Base-by-base conservation (phyloP, 2,113 vertebrate genomes). In the Microcebus ravelobensis region DNA sequence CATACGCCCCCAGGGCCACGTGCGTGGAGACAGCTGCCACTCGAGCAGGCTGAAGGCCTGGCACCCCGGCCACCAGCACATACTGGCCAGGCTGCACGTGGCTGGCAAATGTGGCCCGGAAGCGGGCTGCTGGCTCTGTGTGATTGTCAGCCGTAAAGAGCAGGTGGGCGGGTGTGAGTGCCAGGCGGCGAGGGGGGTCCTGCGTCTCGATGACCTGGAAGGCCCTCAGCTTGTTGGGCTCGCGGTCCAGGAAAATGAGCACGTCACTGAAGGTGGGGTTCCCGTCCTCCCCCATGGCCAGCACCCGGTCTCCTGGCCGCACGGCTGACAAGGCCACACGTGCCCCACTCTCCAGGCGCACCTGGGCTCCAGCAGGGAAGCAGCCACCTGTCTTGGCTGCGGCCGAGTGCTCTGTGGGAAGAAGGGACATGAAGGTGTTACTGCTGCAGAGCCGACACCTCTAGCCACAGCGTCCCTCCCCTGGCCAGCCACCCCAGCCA, bases 351-450 rank as follows among this genome's bases (percentile, higher is more conserved):
- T 99, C 98, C 73, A 99, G 97, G 25, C 97, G 98, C 7, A 99
- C 99, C 97, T 98, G 98, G 0, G 99, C 99, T 84, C 98, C 96
- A 8, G 99, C 99, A 0, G 99, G 99, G 96, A 99, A 99, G 98
- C 99, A 99, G 93, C 99, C 99, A 0, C 99, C 99, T 0, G 99
- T 99, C 98, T 99, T 99, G 31, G 99, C 99, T 13, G 99, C 99
- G 0, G 99, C 99, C 0, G 99, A 99, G 97, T 99, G 99, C 94
- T 99, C 99, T 99, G 98, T 94, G 8, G 68, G 55, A 92, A 97
- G 85, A 97, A 91, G 76, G 90, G 92, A 98, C 85, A 97, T 2
- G 79, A 77, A 91, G 80, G 57, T 57, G 45, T 98, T 97, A 98
- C 90, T 93, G 52, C 52, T 45, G 39, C 14, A 25, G 50, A 39